These are phyloP conservation scores for Gortyna flavago DNA, from an alignment of 2,888 invertebrate species.

Conservation along the genomic window DNA sequence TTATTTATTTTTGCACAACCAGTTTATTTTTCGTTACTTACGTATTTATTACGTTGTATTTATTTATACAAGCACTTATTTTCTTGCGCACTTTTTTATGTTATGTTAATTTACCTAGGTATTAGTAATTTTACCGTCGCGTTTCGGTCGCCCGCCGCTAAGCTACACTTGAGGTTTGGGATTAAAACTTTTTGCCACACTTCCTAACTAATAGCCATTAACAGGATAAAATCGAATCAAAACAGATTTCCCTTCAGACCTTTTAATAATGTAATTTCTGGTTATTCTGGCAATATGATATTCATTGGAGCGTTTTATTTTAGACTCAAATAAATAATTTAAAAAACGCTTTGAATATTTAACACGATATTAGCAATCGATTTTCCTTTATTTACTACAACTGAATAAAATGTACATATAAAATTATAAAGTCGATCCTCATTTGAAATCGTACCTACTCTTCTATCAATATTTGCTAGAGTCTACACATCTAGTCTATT, in stretches of 20 bases:
- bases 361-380: not conserved
- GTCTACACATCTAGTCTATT: constrained; percentile 15
- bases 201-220: constrained; percentile 21
- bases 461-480: not conserved
- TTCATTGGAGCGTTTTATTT: not conserved
- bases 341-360: not conserved
- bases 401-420: not conserved
- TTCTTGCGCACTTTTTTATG: not conserved
- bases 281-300: not conserved
- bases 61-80: not conserved
- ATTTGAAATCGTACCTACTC: not conserved
- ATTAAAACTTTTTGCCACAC: constrained; percentile 39
- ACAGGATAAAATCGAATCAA: constrained; percentile 23
- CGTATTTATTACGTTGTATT: not conserved
- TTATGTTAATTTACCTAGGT: not conserved
- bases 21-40: not conserved
- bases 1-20: not conserved
- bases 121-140: not conserved
- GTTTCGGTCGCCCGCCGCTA: constrained; percentile 15
- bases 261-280: not conserved
- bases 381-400: not conserved
- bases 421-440: not conserved
- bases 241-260: not conserved
- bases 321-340: not conserved
- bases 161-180: constrained; percentile 20